A percentile compares a stretch with the other conserved stretches of the same genome.
These are phyloP conservation scores for Aramus guarauna DNA, from an alignment of 2,113 vertebrate species.

Conservation along the genomic window DNA sequence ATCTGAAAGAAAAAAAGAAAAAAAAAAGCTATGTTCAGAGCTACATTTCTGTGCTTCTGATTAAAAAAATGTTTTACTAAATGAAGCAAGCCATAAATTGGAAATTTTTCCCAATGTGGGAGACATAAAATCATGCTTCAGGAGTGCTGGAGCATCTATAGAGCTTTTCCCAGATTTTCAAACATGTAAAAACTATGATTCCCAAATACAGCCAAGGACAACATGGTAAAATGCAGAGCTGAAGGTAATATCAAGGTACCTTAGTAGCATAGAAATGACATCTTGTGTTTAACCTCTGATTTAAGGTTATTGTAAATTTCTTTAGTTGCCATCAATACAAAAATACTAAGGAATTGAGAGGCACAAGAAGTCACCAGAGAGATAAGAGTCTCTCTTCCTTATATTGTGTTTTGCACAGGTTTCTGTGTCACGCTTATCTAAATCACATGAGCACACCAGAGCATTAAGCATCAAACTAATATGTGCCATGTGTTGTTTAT, in stretches of 20 bases:
- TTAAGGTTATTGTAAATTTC: not conserved
- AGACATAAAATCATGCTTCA: not conserved
- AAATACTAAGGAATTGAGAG: not conserved
- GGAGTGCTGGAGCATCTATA: not conserved
- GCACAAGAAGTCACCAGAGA: not conserved
- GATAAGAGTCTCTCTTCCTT: not conserved
- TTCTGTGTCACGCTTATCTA: not conserved
- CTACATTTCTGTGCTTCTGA: not conserved
- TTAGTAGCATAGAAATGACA: not conserved
- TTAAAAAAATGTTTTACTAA: not conserved
- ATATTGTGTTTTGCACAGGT: not conserved
- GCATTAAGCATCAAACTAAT: not conserved
- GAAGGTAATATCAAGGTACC: not conserved
- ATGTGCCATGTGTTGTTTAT: not conserved
- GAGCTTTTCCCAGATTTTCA: not conserved
- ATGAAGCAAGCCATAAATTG: not conserved
- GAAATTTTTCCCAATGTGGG: not conserved
- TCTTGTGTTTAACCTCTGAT: not conserved
- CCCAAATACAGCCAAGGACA: not conserved
- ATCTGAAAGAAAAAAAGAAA: not conserved
- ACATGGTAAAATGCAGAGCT: not conserved
- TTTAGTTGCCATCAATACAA: not conserved
- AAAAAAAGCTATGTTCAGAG: not conserved
- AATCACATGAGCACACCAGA: not conserved
- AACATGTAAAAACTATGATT: not conserved